Evolutionary conservation across 2,797 vertebrate species (phyloP).

Genomic region (Siniperca obscura): DNA sequence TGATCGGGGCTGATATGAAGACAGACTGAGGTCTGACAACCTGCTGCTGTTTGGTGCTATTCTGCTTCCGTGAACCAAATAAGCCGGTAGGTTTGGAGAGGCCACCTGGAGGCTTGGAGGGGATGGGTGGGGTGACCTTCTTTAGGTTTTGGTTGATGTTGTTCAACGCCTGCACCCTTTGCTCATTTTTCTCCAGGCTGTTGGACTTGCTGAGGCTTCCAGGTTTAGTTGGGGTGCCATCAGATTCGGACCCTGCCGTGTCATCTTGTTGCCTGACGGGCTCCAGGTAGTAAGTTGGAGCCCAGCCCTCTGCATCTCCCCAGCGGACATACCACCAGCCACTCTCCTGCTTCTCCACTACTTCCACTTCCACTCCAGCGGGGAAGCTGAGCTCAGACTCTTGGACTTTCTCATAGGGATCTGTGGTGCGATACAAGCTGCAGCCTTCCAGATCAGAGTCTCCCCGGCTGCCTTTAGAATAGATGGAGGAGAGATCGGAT

Average conservation of each 20-base stretch:
- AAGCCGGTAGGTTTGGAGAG: constrained; percentile 88
- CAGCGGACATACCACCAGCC: constrained; percentile 98
- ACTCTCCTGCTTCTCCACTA: constrained; percentile 95
- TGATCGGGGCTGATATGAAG: constrained; percentile 89
- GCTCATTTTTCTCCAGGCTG: constrained; percentile 97
- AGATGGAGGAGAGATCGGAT: constrained; percentile 89
- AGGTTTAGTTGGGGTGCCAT: constrained; percentile 83
- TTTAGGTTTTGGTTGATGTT: constrained; percentile 93
- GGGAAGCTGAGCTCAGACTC: constrained; percentile 97
- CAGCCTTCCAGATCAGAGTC: constrained; percentile 88
- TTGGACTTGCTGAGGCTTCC: constrained; percentile 95
- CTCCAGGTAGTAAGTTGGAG: constrained; percentile 94
- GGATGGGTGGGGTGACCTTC: constrained; percentile 93
- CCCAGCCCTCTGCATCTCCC: constrained; percentile 94
- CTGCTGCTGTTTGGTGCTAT: constrained; percentile 91
- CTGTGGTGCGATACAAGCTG: constrained; percentile 90
- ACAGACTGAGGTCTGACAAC: constrained; percentile 97
- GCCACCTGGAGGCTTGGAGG: constrained; percentile 94
- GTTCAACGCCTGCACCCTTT: constrained; percentile 94
- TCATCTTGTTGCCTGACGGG: constrained; percentile 87
- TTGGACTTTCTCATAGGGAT: constrained; percentile 94
- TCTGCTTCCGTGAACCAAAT: constrained; percentile 90
- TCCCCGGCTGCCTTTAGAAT: constrained; percentile 87
- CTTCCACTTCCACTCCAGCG: constrained; percentile 93
- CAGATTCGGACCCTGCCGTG: constrained; percentile 83